Evolutionary conservation across 2,113 vertebrate genomes (phyloP).

Genomic region (Ceyx cyanopectus): DNA sequence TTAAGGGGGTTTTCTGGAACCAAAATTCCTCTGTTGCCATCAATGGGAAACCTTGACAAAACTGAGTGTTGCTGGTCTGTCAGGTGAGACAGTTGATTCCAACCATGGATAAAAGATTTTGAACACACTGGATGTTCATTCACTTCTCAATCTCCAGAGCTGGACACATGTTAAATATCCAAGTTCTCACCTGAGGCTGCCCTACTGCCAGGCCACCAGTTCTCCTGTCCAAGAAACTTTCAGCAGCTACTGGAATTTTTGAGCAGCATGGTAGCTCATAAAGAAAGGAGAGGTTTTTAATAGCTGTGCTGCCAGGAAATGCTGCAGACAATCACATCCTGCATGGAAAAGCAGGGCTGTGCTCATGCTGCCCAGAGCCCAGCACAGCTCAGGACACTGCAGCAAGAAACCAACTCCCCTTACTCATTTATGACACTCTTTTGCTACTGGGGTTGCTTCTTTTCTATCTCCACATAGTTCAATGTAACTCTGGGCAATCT

Average conservation of each 20-base stretch:
- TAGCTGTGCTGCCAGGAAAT: neutral
- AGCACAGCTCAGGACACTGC: neutral
- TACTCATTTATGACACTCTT: neutral
- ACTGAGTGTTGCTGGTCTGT: neutral
- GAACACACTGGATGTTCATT: neutral
- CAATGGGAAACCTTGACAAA: neutral
- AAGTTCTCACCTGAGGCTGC: neutral
- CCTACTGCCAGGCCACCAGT: neutral
- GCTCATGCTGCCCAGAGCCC: neutral
- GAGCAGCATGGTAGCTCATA: slow-evolving; percentile 20
- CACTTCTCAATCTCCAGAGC: neutral
- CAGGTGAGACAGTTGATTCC: neutral
- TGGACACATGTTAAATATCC: neutral
- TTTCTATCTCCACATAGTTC: neutral
- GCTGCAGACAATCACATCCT: neutral
- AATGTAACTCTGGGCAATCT: neutral
- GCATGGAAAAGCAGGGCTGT: neutral
- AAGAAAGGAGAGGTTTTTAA: neutral
- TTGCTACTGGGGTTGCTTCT: neutral
- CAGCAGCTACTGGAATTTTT: neutral
- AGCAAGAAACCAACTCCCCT: neutral
- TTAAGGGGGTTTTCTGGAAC: neutral
- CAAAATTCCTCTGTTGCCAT: neutral
- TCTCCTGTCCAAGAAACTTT: slow-evolving; percentile 1
- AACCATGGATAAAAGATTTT: neutral